Evolutionary conservation across 2,797 vertebrate species (phyloP).

Genomic region (Danio tinwini): DNA sequence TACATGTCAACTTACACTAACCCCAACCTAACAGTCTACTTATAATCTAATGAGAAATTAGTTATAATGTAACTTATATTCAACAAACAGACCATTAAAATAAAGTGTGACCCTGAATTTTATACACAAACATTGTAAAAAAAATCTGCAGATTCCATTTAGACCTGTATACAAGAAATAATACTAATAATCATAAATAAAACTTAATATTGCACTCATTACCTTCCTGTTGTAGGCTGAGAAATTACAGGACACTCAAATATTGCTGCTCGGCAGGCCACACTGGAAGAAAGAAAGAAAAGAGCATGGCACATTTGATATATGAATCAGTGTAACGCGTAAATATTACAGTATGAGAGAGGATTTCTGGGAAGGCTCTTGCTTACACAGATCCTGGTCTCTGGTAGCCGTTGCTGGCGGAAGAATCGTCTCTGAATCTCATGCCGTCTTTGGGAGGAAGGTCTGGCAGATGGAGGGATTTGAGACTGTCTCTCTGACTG

Average conservation of each 20-base stretch:
- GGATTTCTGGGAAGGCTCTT: neutral
- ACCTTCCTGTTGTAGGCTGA: slow-evolving; percentile 84
- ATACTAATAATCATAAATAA: slow-evolving; percentile 4
- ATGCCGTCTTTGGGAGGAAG: slow-evolving; percentile 82
- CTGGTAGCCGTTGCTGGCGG: slow-evolving; percentile 92
- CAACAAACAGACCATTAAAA: too few species aligned
- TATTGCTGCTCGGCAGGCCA: slow-evolving; percentile 84
- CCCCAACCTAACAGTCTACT: too few species aligned
- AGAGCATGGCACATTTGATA: slow-evolving; percentile 10
- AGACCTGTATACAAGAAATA: neutral
- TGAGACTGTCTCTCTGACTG: slow-evolving; percentile 83
- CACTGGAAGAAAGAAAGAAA: slow-evolving; percentile 71
- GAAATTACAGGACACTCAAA: slow-evolving; percentile 89
- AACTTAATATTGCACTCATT: slow-evolving; percentile 42
- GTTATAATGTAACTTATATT: too few species aligned
- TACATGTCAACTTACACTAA: too few species aligned
- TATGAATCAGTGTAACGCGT: neutral
- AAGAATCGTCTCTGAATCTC: slow-evolving; percentile 77
- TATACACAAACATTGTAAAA: neutral
- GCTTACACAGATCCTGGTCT: slow-evolving; percentile 92
- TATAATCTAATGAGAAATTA: too few species aligned
- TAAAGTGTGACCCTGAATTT: too few species aligned
- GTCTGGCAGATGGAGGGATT: slow-evolving; percentile 80
- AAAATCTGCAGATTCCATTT: neutral
- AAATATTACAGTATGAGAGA: neutral